Evolutionary conservation across 2,888 invertebrate genomes (phyloP), one percentile per base, ranked within the genome.

Genomic region (Lobophora halterata): DNA sequence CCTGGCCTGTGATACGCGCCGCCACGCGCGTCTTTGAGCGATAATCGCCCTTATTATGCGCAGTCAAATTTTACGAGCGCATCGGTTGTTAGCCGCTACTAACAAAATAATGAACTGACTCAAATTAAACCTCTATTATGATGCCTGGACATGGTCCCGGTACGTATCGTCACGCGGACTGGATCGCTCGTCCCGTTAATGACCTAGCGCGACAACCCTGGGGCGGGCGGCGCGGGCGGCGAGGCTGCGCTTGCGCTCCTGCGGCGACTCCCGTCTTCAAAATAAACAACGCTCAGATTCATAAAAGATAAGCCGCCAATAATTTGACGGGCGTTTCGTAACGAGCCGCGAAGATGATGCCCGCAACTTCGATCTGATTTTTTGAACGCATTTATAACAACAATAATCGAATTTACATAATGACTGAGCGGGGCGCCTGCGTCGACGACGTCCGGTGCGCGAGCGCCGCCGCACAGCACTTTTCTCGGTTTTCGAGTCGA

Each of bases 41-140:
- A 74, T 82, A 77, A 80, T 80, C 75, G 78, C 72, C 60, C 82
- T 82, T 78, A 83, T 82, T 85, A 83, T 79, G 71, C 55, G 79
- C 83, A 83, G 80, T 83, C 83, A 83, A 83, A 82, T 86, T 86
- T 85, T 83, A 86, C 75, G 83, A 85, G 67, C 81, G 64, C 74
- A 71, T 73, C 72, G 80, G 74, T 71, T 78, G 76, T 78, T 77
- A 77, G 68, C 70, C 68, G 73, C 71, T 73, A 71, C 74, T 72
- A 75, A 75, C 71, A 77, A 75, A 79, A 75, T 77, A 70, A 75
- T 70, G 68, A 72, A 72, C 71, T 60, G 70, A 66, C 72, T 73
- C 64, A 71, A 79, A 79, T 79, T 78, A 77, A 79, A 70, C 71
- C 65, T 67, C 71, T 66, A 71, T 77, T 73, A 77, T 61, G 61